Percentiles rank a stretch among this genome's conserved stretches.
phyloP scores from a whole-genome alignment of 1,140 invertebrate species.

The Nilaparvata lugens region DNA sequence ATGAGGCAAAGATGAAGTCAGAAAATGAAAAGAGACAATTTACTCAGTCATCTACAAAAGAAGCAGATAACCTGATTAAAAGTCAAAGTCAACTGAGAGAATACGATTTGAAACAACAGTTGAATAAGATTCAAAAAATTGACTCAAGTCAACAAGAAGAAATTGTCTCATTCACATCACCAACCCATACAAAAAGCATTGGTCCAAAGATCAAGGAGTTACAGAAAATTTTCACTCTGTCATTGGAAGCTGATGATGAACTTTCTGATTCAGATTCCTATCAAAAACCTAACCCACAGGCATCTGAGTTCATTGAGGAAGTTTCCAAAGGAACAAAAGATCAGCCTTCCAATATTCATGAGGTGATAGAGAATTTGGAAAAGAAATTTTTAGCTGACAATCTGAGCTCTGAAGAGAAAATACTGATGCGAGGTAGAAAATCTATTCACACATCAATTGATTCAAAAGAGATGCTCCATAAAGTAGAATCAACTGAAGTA shows the following conservation, averaged over 20 bases:
- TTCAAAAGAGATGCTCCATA: slow-evolving; percentile 22
- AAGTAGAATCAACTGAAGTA: too few relatives aligned
- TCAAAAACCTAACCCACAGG: neutral
- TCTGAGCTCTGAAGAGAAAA: slow-evolving; percentile 12
- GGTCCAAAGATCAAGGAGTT: slow-evolving; percentile 40
- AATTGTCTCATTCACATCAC: slow-evolving; percentile 8
- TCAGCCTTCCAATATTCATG: slow-evolving; percentile 16
- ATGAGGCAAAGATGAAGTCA: slow-evolving; percentile 13
- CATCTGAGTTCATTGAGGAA: neutral
- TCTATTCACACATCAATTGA: slow-evolving; percentile 17
- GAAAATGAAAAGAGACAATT: neutral
- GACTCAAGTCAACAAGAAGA: neutral
- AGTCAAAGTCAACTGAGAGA: too few relatives aligned
- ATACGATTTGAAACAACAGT: too few relatives aligned
- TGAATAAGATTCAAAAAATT: too few relatives aligned
- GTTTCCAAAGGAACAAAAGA: too few relatives aligned
- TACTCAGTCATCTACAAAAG: too few relatives aligned
- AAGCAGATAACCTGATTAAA: too few relatives aligned
- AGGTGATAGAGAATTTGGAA: slow-evolving; percentile 24
- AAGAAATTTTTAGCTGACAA: slow-evolving; percentile 15
- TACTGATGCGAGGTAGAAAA: slow-evolving; percentile 15
- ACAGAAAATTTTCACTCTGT: slow-evolving; percentile 38
- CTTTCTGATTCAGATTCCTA: slow-evolving; percentile 9
- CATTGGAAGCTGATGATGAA: slow-evolving; percentile 27
- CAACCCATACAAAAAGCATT: slow-evolving; percentile 28